phyloP scores from a whole-genome alignment of 1,140 invertebrate species.

The Megalopta genalis region DNA sequence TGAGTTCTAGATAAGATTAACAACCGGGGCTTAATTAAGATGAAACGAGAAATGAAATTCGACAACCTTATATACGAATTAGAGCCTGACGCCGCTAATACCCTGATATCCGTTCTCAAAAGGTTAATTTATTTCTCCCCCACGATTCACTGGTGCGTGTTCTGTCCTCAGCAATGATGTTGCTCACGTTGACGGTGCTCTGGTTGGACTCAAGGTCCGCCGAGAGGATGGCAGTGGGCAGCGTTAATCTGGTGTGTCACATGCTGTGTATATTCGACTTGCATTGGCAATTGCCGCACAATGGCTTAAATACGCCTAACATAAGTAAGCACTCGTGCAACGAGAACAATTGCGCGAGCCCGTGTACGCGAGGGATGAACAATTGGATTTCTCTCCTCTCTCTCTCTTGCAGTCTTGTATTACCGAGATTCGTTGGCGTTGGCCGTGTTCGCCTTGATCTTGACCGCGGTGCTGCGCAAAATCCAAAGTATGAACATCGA shows the following conservation, averaged over 20 bases:
- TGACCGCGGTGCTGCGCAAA: slow-evolving; percentile 75
- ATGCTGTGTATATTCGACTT: slow-evolving; percentile 76
- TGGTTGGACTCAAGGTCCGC: slow-evolving; percentile 74
- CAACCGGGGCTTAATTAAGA: no score
- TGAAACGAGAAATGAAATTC: no score
- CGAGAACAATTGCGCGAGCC: background rate
- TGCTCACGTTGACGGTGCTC: slow-evolving; percentile 77
- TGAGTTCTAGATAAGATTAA: no score
- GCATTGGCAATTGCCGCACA: slow-evolving; percentile 75
- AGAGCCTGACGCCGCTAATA: no score
- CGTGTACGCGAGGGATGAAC: background rate
- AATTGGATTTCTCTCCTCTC: slow-evolving; percentile 40
- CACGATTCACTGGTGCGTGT: background rate
- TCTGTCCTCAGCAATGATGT: slow-evolving; percentile 72
- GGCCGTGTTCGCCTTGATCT: slow-evolving; percentile 76
- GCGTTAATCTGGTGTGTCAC: slow-evolving; percentile 79
- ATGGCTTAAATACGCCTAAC: slow-evolving; percentile 69
- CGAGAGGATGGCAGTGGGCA: slow-evolving; percentile 76
- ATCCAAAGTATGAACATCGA: slow-evolving; percentile 59
- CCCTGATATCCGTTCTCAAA: no score
- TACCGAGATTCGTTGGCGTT: slow-evolving; percentile 78
- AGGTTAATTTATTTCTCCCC: no score
- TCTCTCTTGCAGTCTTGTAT: slow-evolving; percentile 74
- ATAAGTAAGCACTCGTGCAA: slow-evolving; percentile 64
- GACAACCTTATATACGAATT: no score